A percentile compares a stretch with the other conserved stretches of the same genome.
Evolutionary conservation across 2,888 invertebrate species (phyloP).

Genomic region (Hetaerina titia): DNA sequence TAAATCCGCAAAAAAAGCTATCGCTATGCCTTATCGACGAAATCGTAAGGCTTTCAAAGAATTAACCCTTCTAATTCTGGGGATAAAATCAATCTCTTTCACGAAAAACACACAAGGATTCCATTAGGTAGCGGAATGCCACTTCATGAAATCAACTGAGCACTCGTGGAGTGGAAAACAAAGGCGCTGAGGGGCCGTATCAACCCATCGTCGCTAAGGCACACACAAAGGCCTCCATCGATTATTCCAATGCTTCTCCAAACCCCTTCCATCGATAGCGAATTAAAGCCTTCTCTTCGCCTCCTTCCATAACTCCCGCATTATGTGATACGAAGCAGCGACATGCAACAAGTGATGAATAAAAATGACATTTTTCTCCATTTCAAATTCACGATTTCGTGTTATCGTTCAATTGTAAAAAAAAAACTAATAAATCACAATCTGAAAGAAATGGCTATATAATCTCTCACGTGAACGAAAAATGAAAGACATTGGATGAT

Average conservation of each 20-base stretch:
- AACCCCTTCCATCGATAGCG: neutral
- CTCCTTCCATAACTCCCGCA: neutral
- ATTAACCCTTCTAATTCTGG: neutral
- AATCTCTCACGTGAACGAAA: too few relatives aligned
- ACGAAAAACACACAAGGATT: neutral
- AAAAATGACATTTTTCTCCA: neutral
- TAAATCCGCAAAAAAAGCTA: too few relatives aligned
- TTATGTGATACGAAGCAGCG: conserved; percentile 9
- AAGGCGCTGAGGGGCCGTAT: neutral
- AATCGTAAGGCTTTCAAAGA: too few relatives aligned
- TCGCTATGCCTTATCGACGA: too few relatives aligned
- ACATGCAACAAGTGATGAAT: conserved; percentile 13
- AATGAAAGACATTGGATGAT: too few relatives aligned
- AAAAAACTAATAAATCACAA: neutral
- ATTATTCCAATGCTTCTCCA: neutral
- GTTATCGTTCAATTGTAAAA: neutral
- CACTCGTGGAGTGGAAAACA: neutral
- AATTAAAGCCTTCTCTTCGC: neutral
- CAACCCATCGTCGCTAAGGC: neutral
- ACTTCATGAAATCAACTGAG: conserved; percentile 2
- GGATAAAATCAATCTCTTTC: neutral
- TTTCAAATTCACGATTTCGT: neutral
- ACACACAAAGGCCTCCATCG: conserved; percentile 4
- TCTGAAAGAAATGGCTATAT: neutral
- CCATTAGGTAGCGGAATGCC: neutral